These are phyloP conservation scores for Dolichoris vasculosae DNA, from an alignment of 1,140 invertebrate species.

Conservation along the genomic window DNA sequence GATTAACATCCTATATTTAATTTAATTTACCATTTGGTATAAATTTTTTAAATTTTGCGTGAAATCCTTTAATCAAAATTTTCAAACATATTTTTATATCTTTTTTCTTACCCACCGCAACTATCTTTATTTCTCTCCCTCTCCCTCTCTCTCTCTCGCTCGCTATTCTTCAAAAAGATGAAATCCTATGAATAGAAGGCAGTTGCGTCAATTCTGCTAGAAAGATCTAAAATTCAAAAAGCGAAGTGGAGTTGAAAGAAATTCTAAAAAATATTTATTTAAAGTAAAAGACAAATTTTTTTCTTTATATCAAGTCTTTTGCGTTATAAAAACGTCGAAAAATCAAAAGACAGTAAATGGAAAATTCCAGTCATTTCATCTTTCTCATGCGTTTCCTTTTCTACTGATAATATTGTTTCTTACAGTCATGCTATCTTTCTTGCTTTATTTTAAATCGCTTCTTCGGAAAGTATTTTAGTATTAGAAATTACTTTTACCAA, in stretches of 20 bases:
- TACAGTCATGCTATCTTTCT: background rate
- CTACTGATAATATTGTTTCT: background rate
- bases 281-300: background rate
- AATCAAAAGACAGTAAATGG: background rate
- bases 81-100: background rate
- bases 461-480: background rate
- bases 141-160: background rate
- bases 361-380: background rate
- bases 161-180: too few relatives aligned
- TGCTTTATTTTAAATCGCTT: background rate
- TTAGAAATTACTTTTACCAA: background rate
- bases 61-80: background rate
- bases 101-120: background rate
- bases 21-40: background rate
- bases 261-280: background rate
- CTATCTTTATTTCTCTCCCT: background rate
- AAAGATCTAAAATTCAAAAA: background rate
- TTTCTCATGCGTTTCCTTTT: background rate
- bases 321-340: background rate
- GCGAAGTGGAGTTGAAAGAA: background rate
- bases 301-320: background rate
- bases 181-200: too few relatives aligned
- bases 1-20: too few relatives aligned
- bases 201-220: too few relatives aligned
- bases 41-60: background rate